Percentiles rank a stretch among this genome's conserved stretches.
phyloP scores from a whole-genome alignment of 2,888 invertebrate genomes.

The Cheilosia scutellata region DNA sequence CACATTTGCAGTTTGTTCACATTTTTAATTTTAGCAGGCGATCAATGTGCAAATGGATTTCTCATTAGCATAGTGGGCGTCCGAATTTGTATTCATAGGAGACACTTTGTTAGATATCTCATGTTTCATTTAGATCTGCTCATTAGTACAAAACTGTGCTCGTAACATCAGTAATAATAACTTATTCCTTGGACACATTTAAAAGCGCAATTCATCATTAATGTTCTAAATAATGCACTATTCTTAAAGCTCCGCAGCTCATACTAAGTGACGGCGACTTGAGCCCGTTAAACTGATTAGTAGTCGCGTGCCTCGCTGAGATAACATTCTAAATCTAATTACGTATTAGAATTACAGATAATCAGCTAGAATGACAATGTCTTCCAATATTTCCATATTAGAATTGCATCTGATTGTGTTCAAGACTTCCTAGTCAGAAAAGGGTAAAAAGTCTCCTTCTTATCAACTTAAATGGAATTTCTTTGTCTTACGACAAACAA shows the following conservation, averaged over 20 bases:
- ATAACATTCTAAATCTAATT: constrained; percentile 4
- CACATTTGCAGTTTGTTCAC: too few species aligned
- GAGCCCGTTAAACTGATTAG: not conserved
- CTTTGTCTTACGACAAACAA: constrained; percentile 24
- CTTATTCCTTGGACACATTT: not conserved
- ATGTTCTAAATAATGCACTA: not conserved
- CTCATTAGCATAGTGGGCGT: too few species aligned
- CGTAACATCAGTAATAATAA: not conserved
- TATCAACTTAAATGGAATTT: constrained; percentile 42
- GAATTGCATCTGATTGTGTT: not conserved
- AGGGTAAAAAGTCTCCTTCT: not conserved
- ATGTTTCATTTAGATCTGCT: not conserved
- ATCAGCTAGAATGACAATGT: not conserved
- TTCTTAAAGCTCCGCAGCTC: not conserved
- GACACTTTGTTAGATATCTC: too few species aligned
- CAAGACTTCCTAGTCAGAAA: constrained; percentile 5
- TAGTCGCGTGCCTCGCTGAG: not conserved
- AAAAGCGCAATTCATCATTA: not conserved
- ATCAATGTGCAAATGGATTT: too few species aligned
- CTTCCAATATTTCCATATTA: not conserved
- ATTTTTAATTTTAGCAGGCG: too few species aligned
- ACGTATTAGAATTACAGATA: not conserved
- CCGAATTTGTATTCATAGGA: too few species aligned
- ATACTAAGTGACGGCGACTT: not conserved
- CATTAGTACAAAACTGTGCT: not conserved